Conservation (phyloP, 2,888 invertebrate species). For the Lampropteryx suffumata region DNA sequence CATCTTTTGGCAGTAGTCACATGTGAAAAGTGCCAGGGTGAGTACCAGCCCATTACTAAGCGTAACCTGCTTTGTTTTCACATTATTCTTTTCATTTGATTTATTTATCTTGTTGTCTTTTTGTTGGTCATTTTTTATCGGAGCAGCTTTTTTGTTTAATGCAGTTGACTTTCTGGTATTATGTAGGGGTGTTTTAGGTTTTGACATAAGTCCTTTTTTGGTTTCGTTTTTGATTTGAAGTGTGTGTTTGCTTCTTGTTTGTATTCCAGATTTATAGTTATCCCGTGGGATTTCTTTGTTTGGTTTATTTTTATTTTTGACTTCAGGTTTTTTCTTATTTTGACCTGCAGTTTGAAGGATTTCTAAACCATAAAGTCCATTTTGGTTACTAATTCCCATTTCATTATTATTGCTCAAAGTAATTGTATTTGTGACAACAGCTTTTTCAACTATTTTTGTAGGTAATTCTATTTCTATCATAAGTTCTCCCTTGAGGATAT, state of each 20-base stretch:
- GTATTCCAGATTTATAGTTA: slow-evolving; percentile 11
- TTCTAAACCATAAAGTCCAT: slow-evolving; percentile 34
- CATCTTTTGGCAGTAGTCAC: slow-evolving; percentile 85
- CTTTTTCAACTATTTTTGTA: slow-evolving; percentile 15
- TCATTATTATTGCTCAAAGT: slow-evolving; percentile 72
- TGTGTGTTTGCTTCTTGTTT: slow-evolving; percentile 21
- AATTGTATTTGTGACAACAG: slow-evolving; percentile 27
- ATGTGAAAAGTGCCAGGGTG: slow-evolving; percentile 57
- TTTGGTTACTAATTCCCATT: slow-evolving; percentile 60
- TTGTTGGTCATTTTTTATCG: slow-evolving; percentile 26
- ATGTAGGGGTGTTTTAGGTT: slow-evolving; percentile 1
- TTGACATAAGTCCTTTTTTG: neutral
- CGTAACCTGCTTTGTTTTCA: slow-evolving; percentile 39
- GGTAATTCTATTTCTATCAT: slow-evolving; percentile 49
- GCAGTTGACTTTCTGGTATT: slow-evolving; percentile 20
- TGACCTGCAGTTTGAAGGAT: neutral
- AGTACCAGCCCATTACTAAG: slow-evolving; percentile 49
- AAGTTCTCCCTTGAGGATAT: slow-evolving; percentile 66
- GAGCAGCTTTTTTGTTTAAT: slow-evolving; percentile 17
- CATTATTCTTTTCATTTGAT: slow-evolving; percentile 21
- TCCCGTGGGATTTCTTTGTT: neutral
- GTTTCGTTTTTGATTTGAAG: slow-evolving; percentile 8
- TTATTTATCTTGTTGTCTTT: slow-evolving; percentile 25
- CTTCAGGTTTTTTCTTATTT: slow-evolving; percentile 1
- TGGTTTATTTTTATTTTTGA: slow-evolving; percentile 11